Percentiles rank a stretch among this genome's conserved stretches.
phyloP scores from a whole-genome alignment of 2,888 invertebrate species.

The Stegana nigrithorax region DNA sequence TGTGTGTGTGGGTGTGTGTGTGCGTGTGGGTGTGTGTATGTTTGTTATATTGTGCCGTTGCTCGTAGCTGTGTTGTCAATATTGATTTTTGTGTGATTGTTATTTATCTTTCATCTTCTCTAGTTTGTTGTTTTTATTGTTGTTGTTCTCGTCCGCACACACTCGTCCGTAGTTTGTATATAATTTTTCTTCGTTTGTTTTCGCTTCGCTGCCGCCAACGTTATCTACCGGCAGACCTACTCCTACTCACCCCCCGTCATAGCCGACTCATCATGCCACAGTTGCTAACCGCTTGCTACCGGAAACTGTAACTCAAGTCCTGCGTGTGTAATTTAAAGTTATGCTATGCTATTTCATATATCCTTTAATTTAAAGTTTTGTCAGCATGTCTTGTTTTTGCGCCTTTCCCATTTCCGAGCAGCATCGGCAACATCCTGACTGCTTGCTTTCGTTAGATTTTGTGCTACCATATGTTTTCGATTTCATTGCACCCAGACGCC shows the following conservation, averaged over 20 bases:
- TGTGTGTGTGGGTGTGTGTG: neutral
- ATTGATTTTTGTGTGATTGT: conserved; percentile 55
- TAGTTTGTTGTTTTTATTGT: neutral
- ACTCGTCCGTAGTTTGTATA: neutral
- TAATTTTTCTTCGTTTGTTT: neutral
- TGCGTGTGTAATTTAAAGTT: conserved; percentile 1
- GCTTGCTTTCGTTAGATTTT: too few species aligned
- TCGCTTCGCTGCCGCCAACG: neutral
- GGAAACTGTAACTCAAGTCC: conserved; percentile 1
- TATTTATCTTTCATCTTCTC: conserved; percentile 52
- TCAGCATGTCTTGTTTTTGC: conserved; percentile 23
- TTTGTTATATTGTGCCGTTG: conserved; percentile 1
- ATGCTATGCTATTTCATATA: conserved; percentile 9
- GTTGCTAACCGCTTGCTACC: conserved; percentile 3
- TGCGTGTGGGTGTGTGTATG: too few species aligned
- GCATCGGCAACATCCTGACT: too few species aligned
- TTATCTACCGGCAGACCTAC: too few species aligned
- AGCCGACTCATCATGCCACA: too few species aligned
- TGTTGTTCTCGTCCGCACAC: neutral
- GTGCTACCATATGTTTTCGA: conserved; percentile 32
- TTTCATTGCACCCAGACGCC: conserved; percentile 8
- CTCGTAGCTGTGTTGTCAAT: conserved; percentile 39
- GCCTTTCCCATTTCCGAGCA: too few species aligned
- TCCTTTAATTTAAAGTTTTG: conserved; percentile 29
- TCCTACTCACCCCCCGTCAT: too few species aligned